Percentiles rank a stretch among this genome's conserved stretches.
These are phyloP conservation scores for Ciconia maguari DNA, from an alignment of 2,113 vertebrate species.

Conservation along the genomic window DNA sequence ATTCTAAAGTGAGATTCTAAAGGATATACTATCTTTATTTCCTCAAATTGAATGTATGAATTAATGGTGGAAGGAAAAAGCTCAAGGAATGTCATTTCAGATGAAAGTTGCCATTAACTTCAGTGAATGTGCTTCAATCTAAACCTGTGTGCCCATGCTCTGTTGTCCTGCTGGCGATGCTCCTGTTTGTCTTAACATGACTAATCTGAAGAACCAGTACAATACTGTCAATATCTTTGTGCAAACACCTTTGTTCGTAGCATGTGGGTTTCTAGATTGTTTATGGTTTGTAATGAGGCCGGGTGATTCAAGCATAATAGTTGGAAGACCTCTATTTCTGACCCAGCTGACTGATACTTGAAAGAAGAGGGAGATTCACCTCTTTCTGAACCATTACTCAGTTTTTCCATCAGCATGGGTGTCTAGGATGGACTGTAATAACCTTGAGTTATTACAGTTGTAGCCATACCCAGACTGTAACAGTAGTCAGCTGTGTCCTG, in stretches of 20 bases:
- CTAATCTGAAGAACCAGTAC: neutral
- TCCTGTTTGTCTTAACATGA: neutral
- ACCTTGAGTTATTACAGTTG: neutral
- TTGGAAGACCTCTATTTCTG: neutral
- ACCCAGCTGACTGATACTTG: neutral
- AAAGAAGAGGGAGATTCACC: neutral
- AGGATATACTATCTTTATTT: neutral
- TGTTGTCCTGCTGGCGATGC: neutral
- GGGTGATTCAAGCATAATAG: neutral
- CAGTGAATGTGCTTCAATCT: neutral
- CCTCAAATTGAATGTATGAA: neutral
- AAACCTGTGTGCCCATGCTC: neutral
- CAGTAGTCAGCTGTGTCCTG: neutral
- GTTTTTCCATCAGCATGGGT: neutral
- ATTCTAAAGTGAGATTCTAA: constrained; percentile 43
- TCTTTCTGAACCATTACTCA: neutral
- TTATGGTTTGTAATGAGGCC: neutral
- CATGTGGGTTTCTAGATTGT: neutral
- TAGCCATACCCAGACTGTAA: neutral
- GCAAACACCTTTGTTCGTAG: neutral
- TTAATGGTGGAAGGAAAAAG: neutral
- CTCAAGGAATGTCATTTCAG: neutral
- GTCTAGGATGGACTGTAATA: neutral
- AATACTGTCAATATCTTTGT: neutral
- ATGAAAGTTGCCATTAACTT: neutral